Base-by-base conservation (phyloP, 2,797 vertebrate species). In the Ctenosaura bakeri region DNA sequence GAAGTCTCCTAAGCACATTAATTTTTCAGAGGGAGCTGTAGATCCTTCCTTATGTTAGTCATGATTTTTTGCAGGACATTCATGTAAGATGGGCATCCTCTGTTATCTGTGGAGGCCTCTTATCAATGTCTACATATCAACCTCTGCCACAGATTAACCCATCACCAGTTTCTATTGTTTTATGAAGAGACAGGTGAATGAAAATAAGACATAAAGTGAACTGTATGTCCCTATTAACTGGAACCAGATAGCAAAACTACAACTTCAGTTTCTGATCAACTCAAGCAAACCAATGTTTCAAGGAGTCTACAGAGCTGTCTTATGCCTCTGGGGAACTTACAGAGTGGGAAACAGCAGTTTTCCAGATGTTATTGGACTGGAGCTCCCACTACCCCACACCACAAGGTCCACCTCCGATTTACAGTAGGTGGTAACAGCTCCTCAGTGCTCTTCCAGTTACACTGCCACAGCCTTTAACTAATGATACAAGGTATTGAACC, bases 1-100 rank as follows among this genome's bases (percentile, higher is more conserved):
- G 94, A 95, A 94, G 90, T 89, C 87, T 90, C 92, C 77, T 89
- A 94, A 95, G 92, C 94, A 85, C 66, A 14, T 91, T 95, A 80
- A 95, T 95, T 95, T 94, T 93, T 96, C 94, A 95, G 90, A 92
- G 91, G 84, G 86, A 4, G 50, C 80, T 87, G 78, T 69, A 73
- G 54, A 93, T 56, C 90, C 73, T 95, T 56, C 87, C 64, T 95
- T 89, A 7, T 3, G 66, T 88, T 92, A 0, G 46, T 87, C 4
- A 3, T 95, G 93, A 81, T 96, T 91, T 92, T 90, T 93, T 3
- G 0, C 7, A 0, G 78, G 78, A 95, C 82, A 80, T 38, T 50
- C 0, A 0, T 46, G 64, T 56, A 78, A 83, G 29, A 78, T 71
- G 66, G 20, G 46, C 50, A 86, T 73, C 50, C 54, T 66, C 46